These are phyloP conservation scores for Cantharis rufa DNA, from an alignment of 2,888 invertebrate genomes.

Conservation along the genomic window DNA sequence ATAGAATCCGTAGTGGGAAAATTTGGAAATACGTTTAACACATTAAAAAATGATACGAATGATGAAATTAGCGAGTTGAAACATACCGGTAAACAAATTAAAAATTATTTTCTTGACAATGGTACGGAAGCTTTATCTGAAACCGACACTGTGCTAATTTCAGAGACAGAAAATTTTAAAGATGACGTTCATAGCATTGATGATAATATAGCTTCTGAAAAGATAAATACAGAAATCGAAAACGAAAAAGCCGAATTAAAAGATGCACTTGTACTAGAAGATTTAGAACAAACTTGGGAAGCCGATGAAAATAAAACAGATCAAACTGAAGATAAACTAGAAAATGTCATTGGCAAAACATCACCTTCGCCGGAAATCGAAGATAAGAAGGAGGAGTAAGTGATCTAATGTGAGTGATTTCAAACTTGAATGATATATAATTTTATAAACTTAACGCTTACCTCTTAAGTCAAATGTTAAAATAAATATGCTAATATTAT, in stretches of 20 bases:
- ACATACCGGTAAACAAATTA: conserved; percentile 41
- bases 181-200: neutral
- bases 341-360: conserved; percentile 29
- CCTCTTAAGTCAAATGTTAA: neutral
- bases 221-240: conserved; percentile 18
- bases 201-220: conserved; percentile 27
- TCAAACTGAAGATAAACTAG: conserved; percentile 15
- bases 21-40: conserved; percentile 47
- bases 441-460: neutral
- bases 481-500: neutral
- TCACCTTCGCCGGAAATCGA: conserved; percentile 37
- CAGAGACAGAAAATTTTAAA: conserved; percentile 40
- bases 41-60: conserved; percentile 38
- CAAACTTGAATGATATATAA: neutral
- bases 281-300: conserved; percentile 41
- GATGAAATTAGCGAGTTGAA: conserved; percentile 40
- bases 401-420: conserved; percentile 50
- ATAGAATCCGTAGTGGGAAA: conserved; percentile 48
- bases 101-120: conserved; percentile 40
- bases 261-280: conserved; percentile 40
- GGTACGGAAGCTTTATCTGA: conserved; percentile 49
- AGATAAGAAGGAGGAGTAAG: conserved; percentile 50
- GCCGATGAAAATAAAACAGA: conserved; percentile 42
- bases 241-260: conserved; percentile 24
- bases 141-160: conserved; percentile 49